A percentile compares a stretch with the other conserved stretches of the same genome.
Conservation (phyloP, 2,888 invertebrate species). For the Lycophotia porphyrea region DNA sequence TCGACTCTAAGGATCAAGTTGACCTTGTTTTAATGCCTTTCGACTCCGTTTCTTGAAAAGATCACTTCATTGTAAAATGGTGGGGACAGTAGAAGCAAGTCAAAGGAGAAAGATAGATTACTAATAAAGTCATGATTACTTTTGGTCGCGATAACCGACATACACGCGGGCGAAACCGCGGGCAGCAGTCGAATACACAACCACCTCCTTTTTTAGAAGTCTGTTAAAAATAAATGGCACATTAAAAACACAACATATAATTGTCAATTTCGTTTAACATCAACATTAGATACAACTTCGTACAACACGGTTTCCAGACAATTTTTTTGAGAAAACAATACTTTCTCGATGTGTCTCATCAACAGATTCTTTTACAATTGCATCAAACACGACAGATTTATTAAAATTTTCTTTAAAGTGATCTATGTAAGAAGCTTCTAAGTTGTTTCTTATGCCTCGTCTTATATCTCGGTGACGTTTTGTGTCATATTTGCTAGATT, state of each 20-base stretch:
- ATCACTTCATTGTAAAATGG: no score
- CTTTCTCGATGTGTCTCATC: background rate
- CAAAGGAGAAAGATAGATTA: no score
- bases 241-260: background rate
- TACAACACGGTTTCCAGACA: background rate
- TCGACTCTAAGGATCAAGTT: no score
- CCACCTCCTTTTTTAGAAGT: no score
- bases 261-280: background rate
- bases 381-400: constrained; percentile 2
- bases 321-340: background rate
- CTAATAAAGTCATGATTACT: no score
- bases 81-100: no score
- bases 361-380: constrained; percentile 15
- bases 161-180: no score
- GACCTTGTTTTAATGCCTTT: no score
- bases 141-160: no score
- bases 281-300: background rate
- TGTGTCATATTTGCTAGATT: background rate
- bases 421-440: constrained; percentile 30
- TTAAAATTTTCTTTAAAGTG: constrained; percentile 11
- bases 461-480: background rate
- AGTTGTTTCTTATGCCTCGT: constrained; percentile 22
- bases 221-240: background rate
- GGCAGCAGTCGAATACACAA: no score
- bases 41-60: no score